Base-by-base conservation (phyloP, 2,113 vertebrate species). In the Arvicanthis niloticus region DNA sequence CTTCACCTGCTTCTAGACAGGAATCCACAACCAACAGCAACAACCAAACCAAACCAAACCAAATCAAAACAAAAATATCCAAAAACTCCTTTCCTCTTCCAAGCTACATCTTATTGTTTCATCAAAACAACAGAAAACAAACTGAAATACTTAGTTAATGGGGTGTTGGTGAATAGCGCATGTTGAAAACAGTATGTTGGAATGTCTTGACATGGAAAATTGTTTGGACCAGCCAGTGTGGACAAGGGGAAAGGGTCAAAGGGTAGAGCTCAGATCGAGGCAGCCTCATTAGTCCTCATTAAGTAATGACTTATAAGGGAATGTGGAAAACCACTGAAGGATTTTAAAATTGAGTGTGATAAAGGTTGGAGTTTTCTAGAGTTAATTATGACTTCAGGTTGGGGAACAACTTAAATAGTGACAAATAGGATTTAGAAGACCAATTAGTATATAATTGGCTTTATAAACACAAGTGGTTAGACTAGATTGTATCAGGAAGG, bases 361-460 rank as follows among this genome's bases (percentile, higher is more conserved):
- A 90, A 60, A 91, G 62, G n/a, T 11, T 94, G 60, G 72, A 4
- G 56, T 85, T 92, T 78, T 96, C 60, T 80, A 53, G 77, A 53
- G 51, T 87, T 92, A 90, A 72, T 40, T 84, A 80, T 91, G 65
- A 21, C 4, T 24, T 3, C 29, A 84, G 29, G 8, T 82, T 95
- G 34, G 29, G 34, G 37, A 91, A 65, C 51, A 95, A 92, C 56
- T 84, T 67, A 56, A 94, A 42, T 4, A 93, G 34, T 65, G 58
- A 65, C n/a, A 84, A 87, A 53, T 51, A 72, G 26, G 48, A 88
- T 88, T 73, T 80, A 31, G 75, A 95, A 7, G 51, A 85, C 19
- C 7, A 80, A 7, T 77, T 45, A n/a, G 26, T 42, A 87, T 60
- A 68, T 68, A 68, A 68, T 68, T 68, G 67, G 24, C 87, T 19